Evolutionary conservation across 2,888 invertebrate species (phyloP).

Genomic region (Microplitis manilae): DNA sequence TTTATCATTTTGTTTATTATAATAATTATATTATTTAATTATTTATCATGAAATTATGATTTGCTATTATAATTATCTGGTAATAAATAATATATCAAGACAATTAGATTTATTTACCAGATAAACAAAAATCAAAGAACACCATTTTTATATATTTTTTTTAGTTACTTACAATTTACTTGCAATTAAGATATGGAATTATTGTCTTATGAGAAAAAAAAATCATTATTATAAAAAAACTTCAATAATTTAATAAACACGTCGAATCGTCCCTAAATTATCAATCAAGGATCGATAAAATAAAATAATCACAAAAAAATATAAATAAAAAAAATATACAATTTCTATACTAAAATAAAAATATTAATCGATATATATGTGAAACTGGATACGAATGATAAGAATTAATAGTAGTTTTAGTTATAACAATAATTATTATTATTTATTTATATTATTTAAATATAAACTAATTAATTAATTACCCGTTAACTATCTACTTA

Average conservation of each 20-base stretch:
- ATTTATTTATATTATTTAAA: not conserved
- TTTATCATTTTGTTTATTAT: not conserved
- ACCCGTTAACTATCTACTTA: conserved; percentile 47
- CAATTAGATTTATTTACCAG: not conserved
- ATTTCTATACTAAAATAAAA: conserved; percentile 22
- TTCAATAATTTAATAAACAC: not conserved
- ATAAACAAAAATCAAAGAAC: not conserved
- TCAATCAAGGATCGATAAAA: conserved; percentile 30
- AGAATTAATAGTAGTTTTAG: too few relatives aligned
- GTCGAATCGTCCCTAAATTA: not conserved
- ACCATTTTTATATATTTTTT: not conserved
- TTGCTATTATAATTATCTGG: not conserved
- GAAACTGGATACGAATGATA: not conserved
- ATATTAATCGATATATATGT: not conserved
- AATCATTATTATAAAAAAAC: not conserved
- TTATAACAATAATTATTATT: not conserved
- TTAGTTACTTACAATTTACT: conserved; percentile 2
- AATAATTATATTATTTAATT: not conserved
- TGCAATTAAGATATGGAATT: conserved; percentile 38
- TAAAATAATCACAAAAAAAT: conserved; percentile 1
- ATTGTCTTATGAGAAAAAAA: conserved; percentile 40
- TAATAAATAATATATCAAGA: not conserved
- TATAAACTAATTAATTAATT: conserved; percentile 35
- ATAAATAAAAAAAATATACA: not conserved
- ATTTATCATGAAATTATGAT: not conserved